Evolutionary conservation across 2,113 vertebrate species (phyloP).

Genomic region (western clawed frog (Xenopus tropicalis)): UCB_Xtro_10.0 CM004447.2:128001501-128002000

Average conservation of each 20-base stretch:
- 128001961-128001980: conserved; percentile 66
- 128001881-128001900: conserved; percentile 54
- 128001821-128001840: conserved; percentile 45
- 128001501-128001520: background rate
- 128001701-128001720: background rate
- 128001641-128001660: conserved; percentile 48
- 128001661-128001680: conserved; percentile 55
- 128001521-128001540: conserved; percentile 22
- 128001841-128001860: conserved; percentile 64
- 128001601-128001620: conserved; percentile 76
- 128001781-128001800: conserved; percentile 52
- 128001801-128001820: conserved; percentile 65
- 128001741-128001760: conserved; percentile 32
- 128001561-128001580: conserved; percentile 35
- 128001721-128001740: background rate
- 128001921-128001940: conserved; percentile 58
- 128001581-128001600: conserved; percentile 75
- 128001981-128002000: conserved; percentile 51
- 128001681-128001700: background rate
- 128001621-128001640: conserved; percentile 68
- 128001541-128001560: background rate
- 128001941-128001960: conserved; percentile 51
- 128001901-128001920: conserved; percentile 57
- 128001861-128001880: conserved; percentile 61
- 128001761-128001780: background rate